Conservation (phyloP, 2,797 vertebrate genomes). For the Nannoperca obscura region DNA sequence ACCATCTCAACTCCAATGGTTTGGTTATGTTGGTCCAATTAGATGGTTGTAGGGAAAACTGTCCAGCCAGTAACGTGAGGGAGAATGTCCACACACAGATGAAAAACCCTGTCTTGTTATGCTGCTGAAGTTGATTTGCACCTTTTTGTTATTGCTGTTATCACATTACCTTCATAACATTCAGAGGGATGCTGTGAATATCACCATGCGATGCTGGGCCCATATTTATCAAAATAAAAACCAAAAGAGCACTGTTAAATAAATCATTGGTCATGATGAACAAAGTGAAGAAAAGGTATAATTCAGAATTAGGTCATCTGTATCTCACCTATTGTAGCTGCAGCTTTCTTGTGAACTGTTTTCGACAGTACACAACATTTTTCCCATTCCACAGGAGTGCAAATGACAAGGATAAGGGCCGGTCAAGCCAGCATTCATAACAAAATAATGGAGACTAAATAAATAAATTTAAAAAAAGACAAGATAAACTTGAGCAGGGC, state of each 20-base stretch:
- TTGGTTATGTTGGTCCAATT: neutral
- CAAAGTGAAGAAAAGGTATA: neutral
- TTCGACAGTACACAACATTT: neutral
- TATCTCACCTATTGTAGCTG: neutral
- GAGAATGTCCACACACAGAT: neutral
- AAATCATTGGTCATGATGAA: neutral
- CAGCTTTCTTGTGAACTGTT: neutral
- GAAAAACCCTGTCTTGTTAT: neutral
- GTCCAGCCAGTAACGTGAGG: neutral
- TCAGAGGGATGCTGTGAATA: constrained; percentile 1
- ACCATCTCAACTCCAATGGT: constrained; percentile 4
- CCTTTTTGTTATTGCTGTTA: neutral
- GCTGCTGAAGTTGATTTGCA: neutral
- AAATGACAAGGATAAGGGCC: neutral
- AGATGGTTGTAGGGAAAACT: neutral
- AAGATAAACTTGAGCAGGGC: neutral
- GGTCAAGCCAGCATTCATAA: neutral
- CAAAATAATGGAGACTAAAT: too few relatives aligned
- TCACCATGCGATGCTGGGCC: constrained; percentile 10
- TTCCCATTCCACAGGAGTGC: neutral
- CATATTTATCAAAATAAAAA: constrained; percentile 14
- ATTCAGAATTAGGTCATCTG: neutral
- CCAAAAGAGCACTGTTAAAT: neutral
- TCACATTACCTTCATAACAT: neutral
- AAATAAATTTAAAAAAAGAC: too few relatives aligned